Evolutionary conservation across 2,797 vertebrate species (phyloP).

Genomic region (Myotis planiceps): DNA sequence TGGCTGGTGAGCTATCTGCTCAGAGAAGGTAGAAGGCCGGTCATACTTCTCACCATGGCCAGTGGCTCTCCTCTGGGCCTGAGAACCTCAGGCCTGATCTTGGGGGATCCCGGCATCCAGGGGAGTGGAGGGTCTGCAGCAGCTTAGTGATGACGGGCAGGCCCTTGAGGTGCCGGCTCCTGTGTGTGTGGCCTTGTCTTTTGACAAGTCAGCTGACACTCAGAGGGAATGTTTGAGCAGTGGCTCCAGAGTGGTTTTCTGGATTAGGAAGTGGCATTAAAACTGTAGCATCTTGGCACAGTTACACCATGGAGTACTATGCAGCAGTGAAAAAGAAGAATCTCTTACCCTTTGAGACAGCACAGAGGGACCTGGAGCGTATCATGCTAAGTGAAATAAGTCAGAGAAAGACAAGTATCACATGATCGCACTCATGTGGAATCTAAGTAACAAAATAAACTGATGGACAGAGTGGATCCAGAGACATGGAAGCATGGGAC

Average conservation of each 20-base stretch:
- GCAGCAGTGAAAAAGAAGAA: no score
- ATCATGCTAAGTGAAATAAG: no score
- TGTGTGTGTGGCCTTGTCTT: not conserved
- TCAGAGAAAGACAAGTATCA: no score
- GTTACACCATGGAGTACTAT: no score
- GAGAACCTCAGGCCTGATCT: not conserved
- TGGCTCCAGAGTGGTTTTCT: not conserved
- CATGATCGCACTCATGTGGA: no score
- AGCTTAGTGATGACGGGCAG: not conserved
- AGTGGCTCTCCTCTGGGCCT: not conserved
- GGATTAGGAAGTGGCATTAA: not conserved
- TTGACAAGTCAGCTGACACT: not conserved
- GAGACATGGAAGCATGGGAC: no score
- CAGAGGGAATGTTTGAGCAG: not conserved
- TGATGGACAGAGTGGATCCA: no score
- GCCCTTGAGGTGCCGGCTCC: no score
- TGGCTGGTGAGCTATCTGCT: not conserved
- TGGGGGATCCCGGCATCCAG: not conserved
- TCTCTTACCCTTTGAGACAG: no score
- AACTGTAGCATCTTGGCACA: not conserved
- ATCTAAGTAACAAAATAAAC: no score
- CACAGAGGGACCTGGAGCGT: no score
- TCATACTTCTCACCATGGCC: rapidly evolving
- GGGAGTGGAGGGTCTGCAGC: not conserved
- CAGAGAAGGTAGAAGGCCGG: not conserved